These are phyloP conservation scores for Lathamus discolor DNA, from an alignment of 2,113 vertebrate genomes.

Conservation along the genomic window DNA sequence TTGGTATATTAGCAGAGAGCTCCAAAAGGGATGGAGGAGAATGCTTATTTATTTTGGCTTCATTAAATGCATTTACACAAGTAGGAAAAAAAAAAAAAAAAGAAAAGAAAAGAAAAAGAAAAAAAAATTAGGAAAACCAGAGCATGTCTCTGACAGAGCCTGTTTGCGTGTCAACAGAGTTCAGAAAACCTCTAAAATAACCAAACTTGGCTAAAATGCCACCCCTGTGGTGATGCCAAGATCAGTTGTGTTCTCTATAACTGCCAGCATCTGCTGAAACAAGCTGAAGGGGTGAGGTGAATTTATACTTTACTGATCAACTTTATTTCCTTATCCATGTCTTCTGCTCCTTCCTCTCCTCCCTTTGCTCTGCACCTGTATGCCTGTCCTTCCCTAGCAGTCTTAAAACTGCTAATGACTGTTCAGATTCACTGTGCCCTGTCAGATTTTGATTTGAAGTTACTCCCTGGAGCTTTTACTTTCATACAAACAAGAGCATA, in stretches of 20 bases:
- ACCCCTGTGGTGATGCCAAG: neutral
- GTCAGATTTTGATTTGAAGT: constrained; percentile 11
- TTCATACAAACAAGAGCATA: neutral
- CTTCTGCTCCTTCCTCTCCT: neutral
- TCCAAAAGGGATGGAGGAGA: constrained; percentile 3
- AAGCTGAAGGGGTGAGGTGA: neutral
- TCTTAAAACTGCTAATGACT: neutral
- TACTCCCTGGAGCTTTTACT: constrained; percentile 5
- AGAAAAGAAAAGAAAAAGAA: neutral
- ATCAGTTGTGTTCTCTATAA: neutral
- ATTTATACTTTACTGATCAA: neutral
- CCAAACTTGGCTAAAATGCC: neutral
- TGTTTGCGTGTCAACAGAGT: neutral
- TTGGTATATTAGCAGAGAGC: neutral
- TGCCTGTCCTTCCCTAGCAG: neutral
- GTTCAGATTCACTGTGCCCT: neutral
- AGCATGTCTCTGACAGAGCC: neutral
- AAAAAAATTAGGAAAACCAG: neutral
- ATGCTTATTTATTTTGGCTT: constrained; percentile 7
- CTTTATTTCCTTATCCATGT: neutral
- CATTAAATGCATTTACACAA: neutral
- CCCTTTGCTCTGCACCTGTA: neutral
- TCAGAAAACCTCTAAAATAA: neutral
- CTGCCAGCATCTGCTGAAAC: neutral
- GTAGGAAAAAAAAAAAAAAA: neutral